phyloP scores from a whole-genome alignment of 1,140 invertebrate species.

The Heliothis virescens region DNA sequence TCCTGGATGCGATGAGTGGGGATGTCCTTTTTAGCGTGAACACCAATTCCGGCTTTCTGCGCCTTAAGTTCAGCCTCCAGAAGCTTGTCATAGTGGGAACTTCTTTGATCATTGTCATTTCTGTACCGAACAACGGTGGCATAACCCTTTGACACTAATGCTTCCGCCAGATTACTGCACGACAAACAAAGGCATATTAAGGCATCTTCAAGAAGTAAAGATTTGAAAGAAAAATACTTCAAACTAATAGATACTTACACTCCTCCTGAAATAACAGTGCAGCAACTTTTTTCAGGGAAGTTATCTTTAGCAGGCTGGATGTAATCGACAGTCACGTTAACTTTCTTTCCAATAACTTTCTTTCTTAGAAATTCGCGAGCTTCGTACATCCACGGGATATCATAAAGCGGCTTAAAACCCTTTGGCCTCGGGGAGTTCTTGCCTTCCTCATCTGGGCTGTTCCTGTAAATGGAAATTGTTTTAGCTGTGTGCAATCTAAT shows the following conservation, averaged over 20 bases:
- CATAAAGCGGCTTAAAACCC: constrained; percentile 94
- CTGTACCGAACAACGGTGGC: constrained; percentile 97
- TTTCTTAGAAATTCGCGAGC: constrained; percentile 98
- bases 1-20: constrained; percentile 95
- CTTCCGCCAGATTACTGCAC: constrained; percentile 96
- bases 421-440: constrained; percentile 88
- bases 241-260: constrained; percentile 87
- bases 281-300: constrained; percentile 98
- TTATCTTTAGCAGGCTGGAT: constrained; percentile 97
- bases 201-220: background rate
- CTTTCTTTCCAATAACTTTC: constrained; percentile 98
- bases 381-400: constrained; percentile 99
- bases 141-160: constrained; percentile 96
- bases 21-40: constrained; percentile 95
- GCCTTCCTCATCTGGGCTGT: constrained; percentile 87
- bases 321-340: constrained; percentile 97
- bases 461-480: constrained; percentile 59
- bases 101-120: constrained; percentile 98
- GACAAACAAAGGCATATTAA: constrained; percentile 39
- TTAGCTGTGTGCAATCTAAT: background rate
- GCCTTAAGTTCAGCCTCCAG: constrained; percentile 97
- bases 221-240: background rate
- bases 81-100: constrained; percentile 97
- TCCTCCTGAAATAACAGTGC: constrained; percentile 94
- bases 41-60: constrained; percentile 93